A percentile compares a stretch with the other conserved stretches of the same genome.
These are phyloP conservation scores for Decapterus maruadsi DNA, from an alignment of 2,797 vertebrate genomes.

Conservation along the genomic window DNA sequence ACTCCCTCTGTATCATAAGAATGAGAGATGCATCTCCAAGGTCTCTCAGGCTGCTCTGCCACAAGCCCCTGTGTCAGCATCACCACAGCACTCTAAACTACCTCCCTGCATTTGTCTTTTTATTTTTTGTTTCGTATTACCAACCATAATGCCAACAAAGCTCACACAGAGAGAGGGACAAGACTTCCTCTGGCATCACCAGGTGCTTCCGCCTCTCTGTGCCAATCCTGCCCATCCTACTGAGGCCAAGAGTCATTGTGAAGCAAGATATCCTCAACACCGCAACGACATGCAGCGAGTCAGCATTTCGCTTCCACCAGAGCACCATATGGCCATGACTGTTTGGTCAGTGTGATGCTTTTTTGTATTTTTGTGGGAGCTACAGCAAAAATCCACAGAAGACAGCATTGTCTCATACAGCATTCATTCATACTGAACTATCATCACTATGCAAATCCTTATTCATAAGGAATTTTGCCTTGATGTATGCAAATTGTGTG, in stretches of 20 bases:
- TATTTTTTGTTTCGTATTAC: constrained; percentile 60
- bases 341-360: constrained; percentile 51
- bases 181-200: constrained; percentile 81
- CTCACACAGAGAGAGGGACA: constrained; percentile 77
- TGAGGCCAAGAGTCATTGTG: constrained; percentile 68
- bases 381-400: constrained; percentile 34
- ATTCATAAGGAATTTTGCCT: neutral
- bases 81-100: constrained; percentile 50
- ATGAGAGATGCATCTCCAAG: constrained; percentile 47
- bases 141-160: constrained; percentile 68
- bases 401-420: neutral
- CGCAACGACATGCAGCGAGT: constrained; percentile 69
- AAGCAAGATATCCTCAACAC: constrained; percentile 57
- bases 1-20: constrained; percentile 38
- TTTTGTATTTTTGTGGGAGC: constrained; percentile 35
- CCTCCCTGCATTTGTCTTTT: constrained; percentile 45
- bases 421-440: neutral
- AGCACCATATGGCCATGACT: constrained; percentile 76
- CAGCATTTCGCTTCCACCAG: constrained; percentile 72
- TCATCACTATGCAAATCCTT: neutral
- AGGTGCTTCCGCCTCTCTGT: constrained; percentile 81
- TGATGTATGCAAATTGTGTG: neutral
- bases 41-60: constrained; percentile 63
- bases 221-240: constrained; percentile 80
- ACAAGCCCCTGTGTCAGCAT: constrained; percentile 58